A percentile compares a stretch with the other conserved stretches of the same genome.
phyloP scores from a whole-genome alignment of 2,888 invertebrate genomes.

The Papilio elwesi region DNA sequence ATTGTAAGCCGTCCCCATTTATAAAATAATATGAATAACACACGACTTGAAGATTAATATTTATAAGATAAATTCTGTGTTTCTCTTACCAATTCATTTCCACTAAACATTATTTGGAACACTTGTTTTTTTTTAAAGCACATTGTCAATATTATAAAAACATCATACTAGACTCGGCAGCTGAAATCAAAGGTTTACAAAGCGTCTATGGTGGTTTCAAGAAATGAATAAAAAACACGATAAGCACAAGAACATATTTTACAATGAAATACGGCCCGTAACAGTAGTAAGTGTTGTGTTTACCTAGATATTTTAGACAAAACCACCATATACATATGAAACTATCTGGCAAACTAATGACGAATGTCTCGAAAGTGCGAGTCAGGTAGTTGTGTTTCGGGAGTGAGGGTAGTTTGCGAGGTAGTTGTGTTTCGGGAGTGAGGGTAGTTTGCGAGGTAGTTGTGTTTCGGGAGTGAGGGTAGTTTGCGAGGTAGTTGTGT shows the following conservation, averaged over 20 bases:
- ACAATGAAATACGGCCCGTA: not conserved
- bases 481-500: slow-evolving; percentile 47
- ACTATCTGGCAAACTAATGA: slow-evolving; percentile 66
- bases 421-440: not conserved
- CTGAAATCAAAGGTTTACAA: slow-evolving; percentile 66
- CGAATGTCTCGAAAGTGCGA: not conserved
- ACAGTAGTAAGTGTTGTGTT: not conserved
- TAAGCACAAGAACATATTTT: slow-evolving; percentile 11
- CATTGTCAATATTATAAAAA: slow-evolving; percentile 61
- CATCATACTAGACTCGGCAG: slow-evolving; percentile 56
- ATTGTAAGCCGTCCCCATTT: not conserved
- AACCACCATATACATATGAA: slow-evolving; percentile 68
- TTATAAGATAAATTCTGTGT: slow-evolving; percentile 64
- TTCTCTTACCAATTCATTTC: slow-evolving; percentile 70
- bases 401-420: not conserved
- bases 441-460: not conserved
- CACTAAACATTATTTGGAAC: slow-evolving; percentile 61
- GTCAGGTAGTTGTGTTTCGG: slow-evolving; percentile 42
- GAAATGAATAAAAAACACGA: slow-evolving; percentile 36
- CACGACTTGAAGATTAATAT: slow-evolving; percentile 46
- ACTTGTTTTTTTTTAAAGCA: slow-evolving; percentile 51
- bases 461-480: not conserved
- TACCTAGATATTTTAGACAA: slow-evolving; percentile 39
- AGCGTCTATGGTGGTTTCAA: slow-evolving; percentile 65
- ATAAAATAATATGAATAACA: slow-evolving; percentile 29